A percentile compares a stretch with the other conserved stretches of the same genome.
Evolutionary conservation across 2,113 vertebrate genomes (phyloP).

Genomic region (Chaetodon trifascialis): DNA sequence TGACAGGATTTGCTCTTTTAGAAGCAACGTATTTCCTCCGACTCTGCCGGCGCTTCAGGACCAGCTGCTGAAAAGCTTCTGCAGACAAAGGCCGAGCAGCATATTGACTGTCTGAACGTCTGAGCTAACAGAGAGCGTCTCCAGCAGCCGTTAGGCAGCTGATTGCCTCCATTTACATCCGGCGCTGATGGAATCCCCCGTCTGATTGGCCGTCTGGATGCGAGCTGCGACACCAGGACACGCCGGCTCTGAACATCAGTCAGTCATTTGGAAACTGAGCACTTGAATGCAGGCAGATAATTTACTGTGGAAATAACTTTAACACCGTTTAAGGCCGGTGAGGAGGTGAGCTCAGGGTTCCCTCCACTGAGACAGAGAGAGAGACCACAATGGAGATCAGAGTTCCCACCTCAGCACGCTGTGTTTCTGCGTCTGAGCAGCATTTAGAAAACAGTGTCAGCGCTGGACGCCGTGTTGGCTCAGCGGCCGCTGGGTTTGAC

Average conservation of each 20-base stretch:
- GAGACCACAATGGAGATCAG: too few species aligned
- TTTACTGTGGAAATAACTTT: too few species aligned
- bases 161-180: background rate
- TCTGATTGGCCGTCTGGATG: background rate
- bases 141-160: background rate
- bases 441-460: too few species aligned
- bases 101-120: background rate
- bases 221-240: background rate
- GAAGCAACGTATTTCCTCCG: background rate
- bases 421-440: too few species aligned
- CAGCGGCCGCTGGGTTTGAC: too few species aligned
- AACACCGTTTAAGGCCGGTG: slow-evolving; percentile 8
- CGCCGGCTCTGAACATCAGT: slow-evolving; percentile 35
- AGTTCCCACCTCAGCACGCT: too few species aligned
- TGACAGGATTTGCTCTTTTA: background rate
- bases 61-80: background rate
- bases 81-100: background rate
- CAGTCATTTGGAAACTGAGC: slow-evolving; percentile 45
- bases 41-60: background rate
- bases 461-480: too few species aligned
- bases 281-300: slow-evolving; percentile 36
- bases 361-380: too few species aligned
- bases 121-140: background rate
- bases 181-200: background rate
- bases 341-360: background rate